Percentiles rank a stretch among this genome's conserved stretches.
Conservation (phyloP, 2,888 invertebrate species). For the Sylvicola fuscatus region DNA sequence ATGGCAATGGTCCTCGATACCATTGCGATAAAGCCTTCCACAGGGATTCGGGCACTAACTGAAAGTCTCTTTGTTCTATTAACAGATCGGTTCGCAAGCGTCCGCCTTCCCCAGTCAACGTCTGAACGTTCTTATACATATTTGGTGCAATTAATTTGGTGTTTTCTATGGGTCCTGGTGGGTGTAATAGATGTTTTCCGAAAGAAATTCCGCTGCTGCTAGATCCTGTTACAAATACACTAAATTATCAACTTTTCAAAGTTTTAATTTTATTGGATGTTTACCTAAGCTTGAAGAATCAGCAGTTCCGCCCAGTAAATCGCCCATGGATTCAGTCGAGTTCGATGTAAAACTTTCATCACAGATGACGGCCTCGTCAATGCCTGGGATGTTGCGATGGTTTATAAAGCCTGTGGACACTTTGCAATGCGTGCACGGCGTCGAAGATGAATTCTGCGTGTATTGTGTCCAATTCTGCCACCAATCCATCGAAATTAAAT, state of each 20-base stretch:
- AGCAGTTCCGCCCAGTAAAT: constrained; percentile 30
- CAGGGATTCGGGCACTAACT: constrained; percentile 63
- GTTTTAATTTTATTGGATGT: not conserved
- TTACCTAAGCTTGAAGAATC: constrained; percentile 29
- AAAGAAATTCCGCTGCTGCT: constrained; percentile 45
- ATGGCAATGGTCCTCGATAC: constrained; percentile 59
- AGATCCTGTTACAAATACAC: constrained; percentile 16
- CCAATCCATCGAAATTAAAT: constrained; percentile 69
- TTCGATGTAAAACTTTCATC: constrained; percentile 49
- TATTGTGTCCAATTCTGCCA: constrained; percentile 65
- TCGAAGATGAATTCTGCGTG: constrained; percentile 27
- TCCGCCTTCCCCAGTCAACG: constrained; percentile 77
- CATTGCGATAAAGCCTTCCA: constrained; percentile 74
- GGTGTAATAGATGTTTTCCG: constrained; percentile 27
- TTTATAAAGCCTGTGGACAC: constrained; percentile 11
- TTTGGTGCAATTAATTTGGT: constrained; percentile 41
- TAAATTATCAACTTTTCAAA: constrained; percentile 3
- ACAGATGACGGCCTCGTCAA: constrained; percentile 42
- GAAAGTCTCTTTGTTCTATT: constrained; percentile 65
- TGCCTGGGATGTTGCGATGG: constrained; percentile 8
- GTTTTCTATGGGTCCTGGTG: constrained; percentile 62
- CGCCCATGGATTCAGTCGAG: constrained; percentile 43
- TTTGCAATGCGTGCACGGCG: constrained; percentile 28
- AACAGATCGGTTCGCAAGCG: constrained; percentile 52
- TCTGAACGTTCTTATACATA: constrained; percentile 42